Evolutionary conservation across 37 sponge, comb jelly and placozoan genomes (phyloP), one percentile per base, ranked within the genome.

Genomic region (Beroe forskalii): DNA sequence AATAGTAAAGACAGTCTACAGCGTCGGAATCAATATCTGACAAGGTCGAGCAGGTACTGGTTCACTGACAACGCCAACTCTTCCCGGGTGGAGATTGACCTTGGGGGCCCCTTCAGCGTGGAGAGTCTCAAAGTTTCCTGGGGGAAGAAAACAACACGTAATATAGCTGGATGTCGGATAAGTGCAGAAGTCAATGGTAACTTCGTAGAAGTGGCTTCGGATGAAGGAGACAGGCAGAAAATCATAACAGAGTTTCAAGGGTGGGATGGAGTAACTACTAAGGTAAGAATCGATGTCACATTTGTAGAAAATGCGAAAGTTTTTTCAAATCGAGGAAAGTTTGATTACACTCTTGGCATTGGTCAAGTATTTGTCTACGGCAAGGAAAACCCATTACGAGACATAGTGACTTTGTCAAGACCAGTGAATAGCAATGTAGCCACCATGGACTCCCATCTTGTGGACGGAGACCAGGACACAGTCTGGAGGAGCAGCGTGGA

Each of bases 61-160:
- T 3, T 24, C 2, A 3, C 66, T 28, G 25, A 63, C 25, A 20
- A 63, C 6, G 25, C 66, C 20, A 19, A 28, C 25, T 24, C 66
- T 63, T 63, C n/a, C n/a, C n/a, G 66, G 66, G 66, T 63, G 14
- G 72, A 69, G 32, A 69, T 69, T 33, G 72, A 69, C 17, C 19
- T 69, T 2, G 39, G 39, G 24, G 72, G 72, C 2, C 36, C 72
- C 38, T 69, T 19, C 39, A 36, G 3, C 20, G 32, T 69, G 14
- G 19, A 69, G 2, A 37, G 32, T 32, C 0, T 33, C 1, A 2
- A 2, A 6, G 32, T 69, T 35, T 19, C 27, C 17, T 69, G 72
- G 72, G 9, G 39, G 36, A 20, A 19, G 19, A 33, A 12, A 35
- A 32, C 72, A 2, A 14, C 9, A 4, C 24, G 39, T 20, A 35